These are phyloP conservation scores for Harpalus rufipes DNA, from an alignment of 2,888 invertebrate genomes.

Conservation along the genomic window DNA sequence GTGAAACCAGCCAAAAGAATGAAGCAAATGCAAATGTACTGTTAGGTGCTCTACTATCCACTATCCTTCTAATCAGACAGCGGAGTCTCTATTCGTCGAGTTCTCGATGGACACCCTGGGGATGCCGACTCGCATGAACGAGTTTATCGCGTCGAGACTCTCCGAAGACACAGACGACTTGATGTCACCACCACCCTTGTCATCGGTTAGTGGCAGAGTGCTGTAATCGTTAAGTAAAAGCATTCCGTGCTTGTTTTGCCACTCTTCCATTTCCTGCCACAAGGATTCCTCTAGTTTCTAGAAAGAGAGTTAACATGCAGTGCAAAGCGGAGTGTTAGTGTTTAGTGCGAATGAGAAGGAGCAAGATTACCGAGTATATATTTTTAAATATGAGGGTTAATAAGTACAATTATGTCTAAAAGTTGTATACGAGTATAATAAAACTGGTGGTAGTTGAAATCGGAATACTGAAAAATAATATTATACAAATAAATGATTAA, in stretches of 20 bases:
- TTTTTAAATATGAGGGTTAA: no score
- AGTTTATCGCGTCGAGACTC: slow-evolving; percentile 48
- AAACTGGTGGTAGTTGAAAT: no score
- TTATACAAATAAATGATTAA: no score
- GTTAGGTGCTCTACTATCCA: slow-evolving; percentile 43
- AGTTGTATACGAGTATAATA: no score
- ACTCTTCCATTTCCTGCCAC: slow-evolving; percentile 77
- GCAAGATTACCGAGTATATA: not conserved
- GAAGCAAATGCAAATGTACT: slow-evolving; percentile 41
- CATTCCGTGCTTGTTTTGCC: slow-evolving; percentile 76
- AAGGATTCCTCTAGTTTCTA: slow-evolving; percentile 80
- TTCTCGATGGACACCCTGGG: slow-evolving; percentile 73
- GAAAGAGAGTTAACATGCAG: slow-evolving; percentile 62
- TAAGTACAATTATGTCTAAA: no score
- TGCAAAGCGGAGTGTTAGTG: slow-evolving; percentile 35
- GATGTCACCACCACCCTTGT: slow-evolving; percentile 7
- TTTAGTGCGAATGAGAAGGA: not conserved
- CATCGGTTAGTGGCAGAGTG: slow-evolving; percentile 47
- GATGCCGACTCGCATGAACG: slow-evolving; percentile 45
- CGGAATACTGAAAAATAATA: no score
- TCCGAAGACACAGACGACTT: slow-evolving; percentile 1
- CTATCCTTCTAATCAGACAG: slow-evolving; percentile 33
- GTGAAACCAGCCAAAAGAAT: slow-evolving; percentile 39
- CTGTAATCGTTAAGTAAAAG: slow-evolving; percentile 67
- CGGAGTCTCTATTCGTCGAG: slow-evolving; percentile 58